Conservation (phyloP, 2,888 invertebrate genomes). For the Phragmatobia fuliginosa region DNA sequence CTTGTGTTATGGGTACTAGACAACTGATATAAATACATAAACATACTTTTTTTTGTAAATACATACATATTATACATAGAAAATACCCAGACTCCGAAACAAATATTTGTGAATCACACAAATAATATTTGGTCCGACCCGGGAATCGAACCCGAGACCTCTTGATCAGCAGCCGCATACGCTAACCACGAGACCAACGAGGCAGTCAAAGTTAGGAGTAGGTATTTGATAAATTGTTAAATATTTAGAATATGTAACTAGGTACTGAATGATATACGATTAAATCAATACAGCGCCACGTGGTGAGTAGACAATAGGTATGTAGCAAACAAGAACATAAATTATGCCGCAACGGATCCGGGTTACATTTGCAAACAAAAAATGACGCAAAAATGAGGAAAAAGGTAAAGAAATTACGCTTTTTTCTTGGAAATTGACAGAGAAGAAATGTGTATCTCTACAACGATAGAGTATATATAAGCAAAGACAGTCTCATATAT, state of each 20-base stretch:
- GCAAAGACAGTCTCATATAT: too few species aligned
- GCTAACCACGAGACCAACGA: too few species aligned
- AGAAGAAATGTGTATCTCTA: neutral
- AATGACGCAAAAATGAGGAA: slow-evolving; percentile 14
- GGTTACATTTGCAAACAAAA: slow-evolving; percentile 13
- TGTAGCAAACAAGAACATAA: slow-evolving; percentile 26
- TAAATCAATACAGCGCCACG: slow-evolving; percentile 15
- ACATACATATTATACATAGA: too few species aligned
- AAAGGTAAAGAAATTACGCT: slow-evolving; percentile 4
- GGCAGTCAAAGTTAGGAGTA: too few species aligned
- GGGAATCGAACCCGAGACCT: too few species aligned
- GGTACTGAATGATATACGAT: slow-evolving; percentile 4
- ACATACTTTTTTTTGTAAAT: too few species aligned
- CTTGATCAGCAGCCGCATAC: too few species aligned
- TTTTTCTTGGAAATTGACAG: neutral
- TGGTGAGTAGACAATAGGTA: slow-evolving; percentile 20
- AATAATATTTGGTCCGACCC: too few species aligned
- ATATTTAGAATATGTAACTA: neutral
- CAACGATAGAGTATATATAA: neutral
- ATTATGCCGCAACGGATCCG: slow-evolving; percentile 24
- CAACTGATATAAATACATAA: too few species aligned
- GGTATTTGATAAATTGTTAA: neutral
- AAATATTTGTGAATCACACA: too few species aligned
- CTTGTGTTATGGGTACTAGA: too few species aligned
- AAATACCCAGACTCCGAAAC: too few species aligned